These are phyloP conservation scores for Tonatia bakeri DNA, from an alignment of 2,113 vertebrate species.

Conservation along the genomic window DNA sequence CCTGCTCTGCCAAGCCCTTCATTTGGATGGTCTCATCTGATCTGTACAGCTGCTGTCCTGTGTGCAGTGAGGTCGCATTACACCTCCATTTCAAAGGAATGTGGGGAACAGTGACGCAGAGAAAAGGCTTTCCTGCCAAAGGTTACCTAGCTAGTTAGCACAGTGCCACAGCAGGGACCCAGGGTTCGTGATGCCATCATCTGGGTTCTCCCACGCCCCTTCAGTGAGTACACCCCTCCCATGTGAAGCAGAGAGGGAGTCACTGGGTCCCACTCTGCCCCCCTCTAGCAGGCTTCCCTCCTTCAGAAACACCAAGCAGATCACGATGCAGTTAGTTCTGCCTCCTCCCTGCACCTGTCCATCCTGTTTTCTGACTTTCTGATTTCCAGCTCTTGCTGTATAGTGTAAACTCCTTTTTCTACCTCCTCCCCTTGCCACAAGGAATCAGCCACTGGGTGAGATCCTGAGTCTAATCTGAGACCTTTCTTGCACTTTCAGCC, in stretches of 20 bases:
- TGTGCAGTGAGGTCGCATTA: not conserved
- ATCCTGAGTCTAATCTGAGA: not conserved
- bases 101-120: not conserved
- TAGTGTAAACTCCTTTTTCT: not conserved
- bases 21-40: not conserved
- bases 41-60: not conserved
- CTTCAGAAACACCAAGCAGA: not conserved
- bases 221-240: not conserved
- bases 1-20: not conserved
- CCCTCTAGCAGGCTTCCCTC: not conserved
- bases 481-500: not conserved
- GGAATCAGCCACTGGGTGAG: not conserved
- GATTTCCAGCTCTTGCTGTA: not conserved
- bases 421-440: not conserved
- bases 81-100: not conserved
- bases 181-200: not conserved
- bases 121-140: not conserved
- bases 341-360: accelerated
- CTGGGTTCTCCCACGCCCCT: not conserved
- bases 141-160: not conserved
- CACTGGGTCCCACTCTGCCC: not conserved
- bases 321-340: not conserved
- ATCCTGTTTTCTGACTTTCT: not conserved
- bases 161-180: accelerated
- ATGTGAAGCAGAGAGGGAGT: not conserved